These are phyloP conservation scores for Fukomys damarensis DNA, from an alignment of 2,113 vertebrate genomes.

Conservation along the genomic window DNA sequence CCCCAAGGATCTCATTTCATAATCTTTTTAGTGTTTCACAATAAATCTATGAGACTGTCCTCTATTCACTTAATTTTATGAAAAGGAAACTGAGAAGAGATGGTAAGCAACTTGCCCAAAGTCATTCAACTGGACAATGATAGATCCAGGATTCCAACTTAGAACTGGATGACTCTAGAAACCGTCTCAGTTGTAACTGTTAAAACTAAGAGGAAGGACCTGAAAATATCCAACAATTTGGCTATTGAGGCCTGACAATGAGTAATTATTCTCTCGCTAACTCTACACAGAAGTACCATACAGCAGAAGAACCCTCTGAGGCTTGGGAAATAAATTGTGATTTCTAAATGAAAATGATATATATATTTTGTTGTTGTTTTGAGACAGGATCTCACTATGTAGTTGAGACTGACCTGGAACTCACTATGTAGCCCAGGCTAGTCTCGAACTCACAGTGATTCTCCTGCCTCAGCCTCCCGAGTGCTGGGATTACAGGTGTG, in stretches of 20 bases:
- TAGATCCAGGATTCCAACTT: neutral
- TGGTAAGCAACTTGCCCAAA: conserved; percentile 16
- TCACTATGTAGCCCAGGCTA: too few relatives aligned
- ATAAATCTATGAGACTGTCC: neutral
- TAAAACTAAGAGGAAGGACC: conserved; percentile 8
- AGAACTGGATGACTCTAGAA: neutral
- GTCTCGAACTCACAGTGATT: too few relatives aligned
- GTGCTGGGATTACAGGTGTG: too few relatives aligned
- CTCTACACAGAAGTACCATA: neutral
- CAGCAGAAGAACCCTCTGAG: neutral
- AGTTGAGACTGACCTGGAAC: too few relatives aligned
- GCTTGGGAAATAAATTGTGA: neutral
- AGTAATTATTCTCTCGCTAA: neutral
- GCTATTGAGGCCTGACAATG: neutral
- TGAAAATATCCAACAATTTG: neutral
- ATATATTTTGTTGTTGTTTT: too few relatives aligned
- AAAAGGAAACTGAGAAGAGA: neutral
- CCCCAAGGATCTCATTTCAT: neutral
- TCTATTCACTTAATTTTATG: conserved; percentile 21
- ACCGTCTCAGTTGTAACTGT: neutral
- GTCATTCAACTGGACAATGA: neutral
- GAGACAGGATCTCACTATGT: too few relatives aligned
- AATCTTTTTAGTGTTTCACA: conserved; percentile 18
- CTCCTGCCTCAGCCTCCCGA: too few relatives aligned
- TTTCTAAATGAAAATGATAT: conserved; percentile 37